Evolutionary conservation across 2,113 vertebrate genomes (phyloP), one percentile per base, ranked within the genome.

Genomic region (Coreoperca whiteheadi): DNA sequence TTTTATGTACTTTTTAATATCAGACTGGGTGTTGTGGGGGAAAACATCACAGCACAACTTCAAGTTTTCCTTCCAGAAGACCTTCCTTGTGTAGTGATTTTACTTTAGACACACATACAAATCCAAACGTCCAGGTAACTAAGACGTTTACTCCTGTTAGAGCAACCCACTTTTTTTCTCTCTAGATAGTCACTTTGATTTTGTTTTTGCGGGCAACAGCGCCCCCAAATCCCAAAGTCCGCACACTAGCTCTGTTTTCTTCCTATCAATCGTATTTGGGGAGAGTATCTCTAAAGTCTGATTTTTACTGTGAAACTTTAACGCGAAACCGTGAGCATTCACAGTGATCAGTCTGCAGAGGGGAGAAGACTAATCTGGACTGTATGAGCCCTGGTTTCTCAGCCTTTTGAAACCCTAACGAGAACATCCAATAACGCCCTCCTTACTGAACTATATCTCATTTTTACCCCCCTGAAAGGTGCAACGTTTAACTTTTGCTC

Each of bases 181-280:
- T n/a, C n/a, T n/a, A n/a, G n/a, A n/a, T n/a, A n/a, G n/a, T n/a
- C n/a, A n/a, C n/a, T n/a, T n/a, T n/a, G 50, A 20, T 21, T 65
- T 16, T 34, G 50, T 73, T 81, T n/a, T 74, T 48, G 70, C 14
- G 1, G 23, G 34, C 61, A 81, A 74, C 39, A 67, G 70, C 12
- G 61, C 41, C 68, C 65, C 50, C 59, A 56, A n/a, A 65, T 23
- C 39, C 8, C 23, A 56, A 34, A 46, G 60, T n/a, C 12, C 37
- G n/a, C 20, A 41, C 37, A 16, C 18, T 34, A 39, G 37, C 5
- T 64, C 10, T 23, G 43, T 11, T 66, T 41, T 64, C 15, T 41
- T 64, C 18, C 10, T 34, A 61, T 61, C 21, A 20, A 37, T 37
- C 59, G 4, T 37, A 21, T 23, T 6, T 2, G 4, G 32, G 18